A percentile compares a stretch with the other conserved stretches of the same genome.
These are phyloP conservation scores for Arion vulgaris DNA, from an alignment of 1,140 invertebrate genomes.

Conservation along the genomic window DNA sequence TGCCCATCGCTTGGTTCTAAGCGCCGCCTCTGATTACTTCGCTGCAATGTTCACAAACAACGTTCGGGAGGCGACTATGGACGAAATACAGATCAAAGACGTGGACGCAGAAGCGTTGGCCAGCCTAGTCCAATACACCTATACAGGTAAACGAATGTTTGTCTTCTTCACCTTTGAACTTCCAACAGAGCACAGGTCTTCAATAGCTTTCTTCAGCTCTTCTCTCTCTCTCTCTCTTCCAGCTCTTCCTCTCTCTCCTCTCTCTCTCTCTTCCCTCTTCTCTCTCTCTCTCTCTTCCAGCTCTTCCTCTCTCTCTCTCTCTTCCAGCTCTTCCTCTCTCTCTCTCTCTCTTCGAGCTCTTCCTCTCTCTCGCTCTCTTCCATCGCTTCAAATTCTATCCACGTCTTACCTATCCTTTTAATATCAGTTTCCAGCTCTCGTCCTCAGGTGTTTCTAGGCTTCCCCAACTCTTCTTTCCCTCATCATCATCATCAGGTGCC, in stretches of 20 bases:
- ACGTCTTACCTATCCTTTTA: no score
- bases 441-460: no score
- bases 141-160: slow-evolving; percentile 81
- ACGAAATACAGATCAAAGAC: slow-evolving; percentile 86
- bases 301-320: no score
- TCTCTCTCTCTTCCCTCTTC: background rate
- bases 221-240: background rate
- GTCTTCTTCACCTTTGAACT: no score
- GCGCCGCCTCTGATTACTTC: slow-evolving; percentile 94
- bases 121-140: slow-evolving; percentile 89
- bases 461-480: background rate
- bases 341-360: background rate
- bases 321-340: no score
- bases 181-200: no score
- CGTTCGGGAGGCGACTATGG: slow-evolving; percentile 85
- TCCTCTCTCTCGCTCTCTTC: no score
- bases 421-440: no score
- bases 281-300: background rate
- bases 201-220: no score
- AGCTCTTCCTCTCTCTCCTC: no score
- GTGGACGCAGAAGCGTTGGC: slow-evolving; percentile 88
- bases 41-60: slow-evolving; percentile 94
- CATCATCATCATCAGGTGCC: background rate
- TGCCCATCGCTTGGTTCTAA: slow-evolving; percentile 84
- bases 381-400: no score